A percentile compares a stretch with the other conserved stretches of the same genome.
These are phyloP conservation scores for Struthio camelus DNA, from an alignment of 2,113 vertebrate genomes.

Conservation along the genomic window DNA sequence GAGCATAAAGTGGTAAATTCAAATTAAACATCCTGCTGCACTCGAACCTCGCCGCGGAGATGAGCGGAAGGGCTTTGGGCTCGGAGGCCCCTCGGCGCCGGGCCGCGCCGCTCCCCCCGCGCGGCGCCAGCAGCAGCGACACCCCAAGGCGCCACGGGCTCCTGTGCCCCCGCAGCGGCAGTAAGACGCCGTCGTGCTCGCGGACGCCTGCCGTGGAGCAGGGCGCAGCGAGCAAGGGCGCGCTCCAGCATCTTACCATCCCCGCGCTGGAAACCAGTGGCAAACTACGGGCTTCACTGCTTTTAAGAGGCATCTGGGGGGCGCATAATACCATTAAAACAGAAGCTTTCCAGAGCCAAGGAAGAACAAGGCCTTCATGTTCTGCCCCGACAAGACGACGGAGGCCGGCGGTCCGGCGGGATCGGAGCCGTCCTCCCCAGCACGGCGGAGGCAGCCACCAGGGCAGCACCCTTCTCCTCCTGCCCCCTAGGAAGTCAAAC, in stretches of 20 bases:
- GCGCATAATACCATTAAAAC: neutral
- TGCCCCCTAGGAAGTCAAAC: neutral
- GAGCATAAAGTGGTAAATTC: neutral
- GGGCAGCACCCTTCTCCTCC: neutral
- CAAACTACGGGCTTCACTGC: accelerated
- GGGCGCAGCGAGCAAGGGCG: accelerated
- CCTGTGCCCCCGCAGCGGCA: neutral
- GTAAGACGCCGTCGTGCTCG: accelerated
- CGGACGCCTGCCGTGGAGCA: accelerated
- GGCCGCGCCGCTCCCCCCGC: accelerated
- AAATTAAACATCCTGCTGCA: accelerated
- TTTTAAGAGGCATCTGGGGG: neutral
- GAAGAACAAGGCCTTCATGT: neutral
- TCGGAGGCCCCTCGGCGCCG: neutral
- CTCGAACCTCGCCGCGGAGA: neutral
- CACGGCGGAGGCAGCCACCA: accelerated
- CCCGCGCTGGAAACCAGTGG: neutral
- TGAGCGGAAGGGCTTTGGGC: accelerated
- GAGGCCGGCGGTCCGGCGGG: neutral
- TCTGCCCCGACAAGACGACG: neutral
- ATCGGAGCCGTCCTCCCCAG: neutral
- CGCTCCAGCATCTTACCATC: accelerated
- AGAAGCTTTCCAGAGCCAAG: neutral
- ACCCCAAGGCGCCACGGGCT: accelerated
- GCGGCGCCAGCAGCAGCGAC: accelerated